Base-by-base conservation (phyloP, 2,888 invertebrate species). In the Panzeria rudis region DNA sequence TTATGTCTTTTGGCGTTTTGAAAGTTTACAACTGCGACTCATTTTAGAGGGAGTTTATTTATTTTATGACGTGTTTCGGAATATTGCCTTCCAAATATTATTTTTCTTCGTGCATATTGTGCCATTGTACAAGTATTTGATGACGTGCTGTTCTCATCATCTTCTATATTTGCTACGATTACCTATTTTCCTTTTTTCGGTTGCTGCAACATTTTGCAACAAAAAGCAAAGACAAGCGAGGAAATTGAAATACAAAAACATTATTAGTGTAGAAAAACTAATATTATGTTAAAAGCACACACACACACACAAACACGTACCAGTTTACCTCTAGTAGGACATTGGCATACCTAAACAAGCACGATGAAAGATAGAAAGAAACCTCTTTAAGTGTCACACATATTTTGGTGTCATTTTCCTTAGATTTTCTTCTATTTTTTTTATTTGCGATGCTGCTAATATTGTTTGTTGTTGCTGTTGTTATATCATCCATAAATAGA, bases 381-480 rank as follows among this genome's bases (percentile, higher is more conserved):
- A 76, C 56, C 61, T 83, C 77, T 77, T 56, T 77, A 73, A 76
- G 76, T 73, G 80, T 82, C 76, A 72, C 72, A 80, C 80, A 68
- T 81, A 78, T 71, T 83, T 77, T 82, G 82, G 78, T 82, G 79
- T 83, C 69, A 81, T 56, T 64, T 77, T 73, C 77, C 25, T 50
- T 69, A 62, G 61, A 56, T 81, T 54, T 83, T 72, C 23, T 76
- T 62, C 78, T 72, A 23, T 77, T 59, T 15, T 25, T 25, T 38
- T 73, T n/a, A n/a, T 38, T 25, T 61, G 17, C 38, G 29, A 32
- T 54, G 3, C 13, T 23, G 47, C 32, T 77, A 59, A 64, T 69
- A 59, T 41, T 66, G 38, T 50, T 72, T 52, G 61, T 32, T 35
- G n/a, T 41, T 54, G 25, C 47, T 73, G 59, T 64, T 71, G 25